Conservation (phyloP, 2,888 invertebrate species). For the Gastracanthus pulcherrimus region DNA sequence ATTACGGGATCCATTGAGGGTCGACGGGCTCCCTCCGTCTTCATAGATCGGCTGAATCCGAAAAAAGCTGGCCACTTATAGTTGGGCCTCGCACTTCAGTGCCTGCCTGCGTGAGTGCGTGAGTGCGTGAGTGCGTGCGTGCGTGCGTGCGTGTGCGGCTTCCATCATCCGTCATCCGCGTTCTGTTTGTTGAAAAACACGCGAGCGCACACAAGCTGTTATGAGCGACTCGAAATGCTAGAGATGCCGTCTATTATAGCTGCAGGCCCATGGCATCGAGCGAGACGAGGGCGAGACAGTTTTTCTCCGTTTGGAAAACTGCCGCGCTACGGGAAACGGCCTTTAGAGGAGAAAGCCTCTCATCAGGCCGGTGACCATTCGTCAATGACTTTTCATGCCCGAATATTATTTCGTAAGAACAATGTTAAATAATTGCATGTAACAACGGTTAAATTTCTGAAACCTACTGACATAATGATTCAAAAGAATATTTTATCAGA, state of each 20-base stretch:
- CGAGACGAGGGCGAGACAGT: slow-evolving; percentile 18
- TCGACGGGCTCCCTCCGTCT: slow-evolving; percentile 26
- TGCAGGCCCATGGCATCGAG: neutral
- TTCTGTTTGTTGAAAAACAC: slow-evolving; percentile 62
- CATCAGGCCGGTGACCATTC: no score
- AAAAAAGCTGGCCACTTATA: slow-evolving; percentile 30
- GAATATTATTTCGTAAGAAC: no score
- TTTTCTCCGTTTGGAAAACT: neutral
- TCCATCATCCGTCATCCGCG: slow-evolving; percentile 59
- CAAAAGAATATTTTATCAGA: no score
- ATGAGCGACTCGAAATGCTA: neutral
- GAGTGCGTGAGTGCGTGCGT: no score
- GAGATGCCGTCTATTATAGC: neutral
- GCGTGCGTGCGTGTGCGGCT: neutral
- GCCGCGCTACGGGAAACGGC: neutral
- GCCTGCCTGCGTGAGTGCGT: no score
- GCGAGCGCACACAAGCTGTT: neutral
- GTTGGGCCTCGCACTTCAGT: neutral
- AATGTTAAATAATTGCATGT: no score
- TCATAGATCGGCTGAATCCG: neutral
- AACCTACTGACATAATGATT: no score
- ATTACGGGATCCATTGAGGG: slow-evolving; percentile 64
- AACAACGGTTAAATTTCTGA: no score
- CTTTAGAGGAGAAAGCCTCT: neutral
- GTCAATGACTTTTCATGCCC: no score